These are phyloP conservation scores for Leiothrix lutea DNA, from an alignment of 2,113 vertebrate genomes.

Conservation along the genomic window DNA sequence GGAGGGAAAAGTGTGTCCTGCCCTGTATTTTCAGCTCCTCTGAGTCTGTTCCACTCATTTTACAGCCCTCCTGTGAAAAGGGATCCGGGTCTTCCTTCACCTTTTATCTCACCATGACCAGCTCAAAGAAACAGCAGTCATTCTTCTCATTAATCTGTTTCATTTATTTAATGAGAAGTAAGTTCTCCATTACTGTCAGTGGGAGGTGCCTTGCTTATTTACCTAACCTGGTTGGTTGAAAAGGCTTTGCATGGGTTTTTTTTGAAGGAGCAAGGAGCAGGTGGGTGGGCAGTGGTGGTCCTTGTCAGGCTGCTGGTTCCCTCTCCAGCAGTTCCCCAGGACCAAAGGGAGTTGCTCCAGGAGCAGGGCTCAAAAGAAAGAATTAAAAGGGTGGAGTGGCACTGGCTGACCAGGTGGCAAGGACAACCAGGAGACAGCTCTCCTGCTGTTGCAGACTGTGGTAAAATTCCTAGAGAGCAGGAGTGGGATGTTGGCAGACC, in stretches of 20 bases:
- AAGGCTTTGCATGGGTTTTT: not conserved
- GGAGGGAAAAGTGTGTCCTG: slow-evolving; percentile 54
- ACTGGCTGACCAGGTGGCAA: not conserved
- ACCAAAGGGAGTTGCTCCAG: not conserved
- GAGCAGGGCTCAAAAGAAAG: not conserved
- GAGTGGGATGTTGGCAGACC: not conserved
- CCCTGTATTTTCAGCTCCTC: slow-evolving; percentile 55
- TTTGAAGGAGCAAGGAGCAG: not conserved
- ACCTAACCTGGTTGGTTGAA: not conserved
- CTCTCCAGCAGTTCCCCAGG: not conserved
- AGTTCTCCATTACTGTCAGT: not conserved
- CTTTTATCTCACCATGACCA: slow-evolving; percentile 19
- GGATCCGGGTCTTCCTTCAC: not conserved
- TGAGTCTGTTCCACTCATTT: slow-evolving; percentile 9
- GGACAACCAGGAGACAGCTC: not conserved
- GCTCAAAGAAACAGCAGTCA: not conserved
- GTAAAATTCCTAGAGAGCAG: not conserved
- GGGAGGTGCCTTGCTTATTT: not conserved
- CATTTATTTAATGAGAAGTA: not conserved
- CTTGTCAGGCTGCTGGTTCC: not conserved
- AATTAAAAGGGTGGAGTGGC: not conserved
- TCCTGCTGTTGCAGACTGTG: fast-evolving
- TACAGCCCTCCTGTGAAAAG: not conserved
- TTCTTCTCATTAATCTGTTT: not conserved
- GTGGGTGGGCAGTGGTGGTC: fast-evolving